Evolutionary conservation across 2,888 invertebrate species (phyloP).

Genomic region (Petrolisthes manimaculis): DNA sequence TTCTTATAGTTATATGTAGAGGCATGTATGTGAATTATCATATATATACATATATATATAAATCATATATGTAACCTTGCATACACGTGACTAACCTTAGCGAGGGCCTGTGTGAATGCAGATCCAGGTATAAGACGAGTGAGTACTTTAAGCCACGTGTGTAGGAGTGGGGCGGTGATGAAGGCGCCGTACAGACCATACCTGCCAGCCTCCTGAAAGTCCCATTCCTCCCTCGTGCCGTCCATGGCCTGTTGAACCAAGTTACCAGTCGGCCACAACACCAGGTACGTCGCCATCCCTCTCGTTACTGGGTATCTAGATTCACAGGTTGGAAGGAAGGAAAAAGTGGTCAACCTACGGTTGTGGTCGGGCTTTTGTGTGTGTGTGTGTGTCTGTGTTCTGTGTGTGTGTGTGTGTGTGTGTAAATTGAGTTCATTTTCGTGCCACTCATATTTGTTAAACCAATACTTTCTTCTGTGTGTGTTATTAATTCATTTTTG

Average conservation of each 20-base stretch:
- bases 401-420: constrained; percentile 8
- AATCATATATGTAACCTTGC: not conserved
- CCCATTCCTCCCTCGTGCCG: constrained; percentile 15
- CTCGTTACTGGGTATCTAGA: constrained; percentile 45
- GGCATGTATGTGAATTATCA: too few species aligned
- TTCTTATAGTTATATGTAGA: not conserved
- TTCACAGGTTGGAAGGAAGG: not conserved
- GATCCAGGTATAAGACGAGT: constrained; percentile 28
- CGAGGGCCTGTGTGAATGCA: constrained; percentile 31
- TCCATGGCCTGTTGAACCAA: constrained; percentile 49
- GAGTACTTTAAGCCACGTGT: constrained; percentile 42
- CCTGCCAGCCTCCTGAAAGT: constrained; percentile 31
- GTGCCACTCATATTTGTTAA: not conserved
- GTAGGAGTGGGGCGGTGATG: constrained; percentile 41
- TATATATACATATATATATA: too few species aligned
- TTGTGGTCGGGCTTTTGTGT: not conserved
- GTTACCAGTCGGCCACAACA: constrained; percentile 54
- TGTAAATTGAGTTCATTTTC: not conserved
- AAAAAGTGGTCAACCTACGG: not conserved
- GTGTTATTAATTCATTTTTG: too few species aligned
- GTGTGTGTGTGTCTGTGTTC: constrained; percentile 5
- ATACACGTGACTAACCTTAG: constrained; percentile 38
- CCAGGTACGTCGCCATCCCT: constrained; percentile 48
- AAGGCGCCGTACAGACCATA: constrained; percentile 45
- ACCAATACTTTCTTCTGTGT: not conserved